A percentile compares a stretch with the other conserved stretches of the same genome.
Conservation (phyloP, 2,797 vertebrate genomes). For the Anisognathus igniventris region DNA sequence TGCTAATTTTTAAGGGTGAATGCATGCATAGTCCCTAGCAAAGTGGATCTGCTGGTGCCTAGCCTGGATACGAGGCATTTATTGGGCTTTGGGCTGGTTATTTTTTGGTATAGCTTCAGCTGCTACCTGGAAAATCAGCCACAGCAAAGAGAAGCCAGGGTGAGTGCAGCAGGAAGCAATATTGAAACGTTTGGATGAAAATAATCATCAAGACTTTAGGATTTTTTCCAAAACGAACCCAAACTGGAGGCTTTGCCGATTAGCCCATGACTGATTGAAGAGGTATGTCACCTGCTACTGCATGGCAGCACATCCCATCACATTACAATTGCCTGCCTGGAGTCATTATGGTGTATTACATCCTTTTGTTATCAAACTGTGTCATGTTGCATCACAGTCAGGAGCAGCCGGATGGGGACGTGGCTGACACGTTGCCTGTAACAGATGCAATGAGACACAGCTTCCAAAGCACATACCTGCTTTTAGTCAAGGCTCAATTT, state of each 20-base stretch:
- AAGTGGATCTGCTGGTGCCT: neutral
- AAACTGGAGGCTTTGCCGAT: constrained; percentile 2
- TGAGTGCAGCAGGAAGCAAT: neutral
- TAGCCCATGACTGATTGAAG: constrained; percentile 44
- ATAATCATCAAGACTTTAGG: constrained; percentile 6
- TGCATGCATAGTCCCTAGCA: neutral
- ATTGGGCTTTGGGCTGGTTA: neutral
- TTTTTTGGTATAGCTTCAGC: neutral
- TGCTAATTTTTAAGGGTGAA: constrained; percentile 64
- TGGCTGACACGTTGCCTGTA: constrained; percentile 40
- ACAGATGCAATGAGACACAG: constrained; percentile 29
- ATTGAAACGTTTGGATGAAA: neutral
- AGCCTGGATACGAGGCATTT: neutral
- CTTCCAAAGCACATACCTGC: constrained; percentile 38
- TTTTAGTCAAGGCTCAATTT: constrained; percentile 58
- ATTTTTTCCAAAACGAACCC: constrained; percentile 18
- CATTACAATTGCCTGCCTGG: constrained; percentile 28
- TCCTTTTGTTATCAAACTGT: constrained; percentile 60
- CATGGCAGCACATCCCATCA: neutral
- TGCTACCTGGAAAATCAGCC: constrained; percentile 9
- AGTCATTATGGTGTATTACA: constrained; percentile 58
- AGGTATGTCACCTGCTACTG: constrained; percentile 47
- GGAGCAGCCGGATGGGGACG: constrained; percentile 34
- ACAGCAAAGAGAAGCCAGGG: neutral
- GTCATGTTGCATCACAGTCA: constrained; percentile 55